phyloP scores from a whole-genome alignment of 2,797 vertebrate species.

The Cossypha polioptera region DNA sequence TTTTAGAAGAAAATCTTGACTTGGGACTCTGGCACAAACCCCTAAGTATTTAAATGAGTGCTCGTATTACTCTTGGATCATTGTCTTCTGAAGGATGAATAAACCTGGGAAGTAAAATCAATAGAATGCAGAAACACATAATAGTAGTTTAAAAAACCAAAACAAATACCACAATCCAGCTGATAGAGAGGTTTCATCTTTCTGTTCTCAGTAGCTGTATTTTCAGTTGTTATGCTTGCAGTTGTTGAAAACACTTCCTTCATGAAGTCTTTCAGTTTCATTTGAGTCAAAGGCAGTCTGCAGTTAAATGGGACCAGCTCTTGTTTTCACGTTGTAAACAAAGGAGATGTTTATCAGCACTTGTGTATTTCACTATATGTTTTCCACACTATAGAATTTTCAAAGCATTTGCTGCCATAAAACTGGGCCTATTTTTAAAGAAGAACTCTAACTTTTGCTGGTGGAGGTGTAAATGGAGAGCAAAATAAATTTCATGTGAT shows the following conservation, averaged over 20 bases:
- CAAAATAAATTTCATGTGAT: not conserved
- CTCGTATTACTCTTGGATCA: not conserved
- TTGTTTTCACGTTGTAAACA: not conserved
- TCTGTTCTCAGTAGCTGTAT: not conserved
- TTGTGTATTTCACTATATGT: not conserved
- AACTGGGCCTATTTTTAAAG: not conserved
- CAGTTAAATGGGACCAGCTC: not conserved
- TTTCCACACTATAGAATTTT: not conserved
- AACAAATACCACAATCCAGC: not conserved
- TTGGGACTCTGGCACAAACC: not conserved
- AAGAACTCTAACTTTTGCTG: not conserved
- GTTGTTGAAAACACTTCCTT: not conserved
- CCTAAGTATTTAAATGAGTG: not conserved
- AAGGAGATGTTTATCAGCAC: not conserved
- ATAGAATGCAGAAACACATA: not conserved
- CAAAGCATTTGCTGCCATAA: not conserved
- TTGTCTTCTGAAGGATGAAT: not conserved
- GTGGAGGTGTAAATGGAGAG: not conserved
- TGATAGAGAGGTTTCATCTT: not conserved
- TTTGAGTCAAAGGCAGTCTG: not conserved
- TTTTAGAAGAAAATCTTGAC: not conserved
- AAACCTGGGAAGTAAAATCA: not conserved
- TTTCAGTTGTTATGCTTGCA: not conserved
- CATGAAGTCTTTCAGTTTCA: accelerated
- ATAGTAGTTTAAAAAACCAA: not conserved